Evolutionary conservation across 2,797 vertebrate genomes (phyloP), one percentile per base, ranked within the genome.

Genomic region (Chromis chromis): DNA sequence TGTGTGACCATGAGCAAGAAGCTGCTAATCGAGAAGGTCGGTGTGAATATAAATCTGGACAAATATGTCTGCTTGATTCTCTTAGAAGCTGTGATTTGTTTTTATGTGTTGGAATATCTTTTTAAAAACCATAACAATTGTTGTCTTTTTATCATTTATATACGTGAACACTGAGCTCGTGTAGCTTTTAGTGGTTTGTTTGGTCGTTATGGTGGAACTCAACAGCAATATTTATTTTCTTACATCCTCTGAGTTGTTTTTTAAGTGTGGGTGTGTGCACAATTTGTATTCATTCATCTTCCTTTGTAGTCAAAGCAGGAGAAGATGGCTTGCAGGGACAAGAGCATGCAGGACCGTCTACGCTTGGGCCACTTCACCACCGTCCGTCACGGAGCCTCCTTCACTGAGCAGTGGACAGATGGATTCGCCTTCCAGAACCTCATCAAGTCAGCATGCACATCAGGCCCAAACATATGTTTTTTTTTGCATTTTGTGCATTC

Each of bases 1-100:
- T 99, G 98, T 92, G 97, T 98, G 87, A 98, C 96, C 0, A 99
- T 99, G 97, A 98, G 97, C 94, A 99, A 99, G 94, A 99, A 99
- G 87, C 96, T 99, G 64, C 96, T 99, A 13, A 95, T 99, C 78
- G 98, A 99, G 93, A 99, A 99, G 95, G 98, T 98, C 57, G 80
- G 88, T 81, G 4, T n/a, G 28, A 12, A 59, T 52, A 21, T 64
- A 22, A 24, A 24, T 42, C 33, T 36, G 33, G 33, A 12, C 10
- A 36, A 36, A 10, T 42, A 21, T 69, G 54, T 53, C 49, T 55
- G 4, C 33, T 56, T 63, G 4, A 31, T 16, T 4, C 5, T 16
- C 13, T 42, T 42, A 42, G 3, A 16, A 14, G 39, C 12, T 42
- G 13, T 46, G 42, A 46, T 19, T 46, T 46, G 44, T 46, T 46